Base-by-base conservation (phyloP, 2,888 invertebrate species). In the Allophyes oxyacanthae region DNA sequence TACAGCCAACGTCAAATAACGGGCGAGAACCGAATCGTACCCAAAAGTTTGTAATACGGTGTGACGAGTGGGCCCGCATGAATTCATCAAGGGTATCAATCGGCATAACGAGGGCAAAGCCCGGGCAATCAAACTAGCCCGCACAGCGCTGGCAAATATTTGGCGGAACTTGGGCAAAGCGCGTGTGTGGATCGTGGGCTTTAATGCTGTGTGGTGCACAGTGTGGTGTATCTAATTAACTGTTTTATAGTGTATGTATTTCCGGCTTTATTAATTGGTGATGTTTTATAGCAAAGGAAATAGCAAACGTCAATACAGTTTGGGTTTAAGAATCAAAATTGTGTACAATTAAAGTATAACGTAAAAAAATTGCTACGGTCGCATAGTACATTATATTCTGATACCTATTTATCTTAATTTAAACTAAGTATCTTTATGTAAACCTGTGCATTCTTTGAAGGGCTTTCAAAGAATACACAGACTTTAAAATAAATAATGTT, bases 81-180 rank as follows among this genome's bases (percentile, higher is more conserved):
- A 81, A 84, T 83, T 82, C 82, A 87, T 86, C 83, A 86, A 76
- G 78, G 74, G 77, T 82, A 85, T 87, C 87, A 84, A 84, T 85
- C 72, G 75, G 56, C 28, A 60, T 68, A 69, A 72, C 77, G 81
- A 71, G 86, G 81, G 81, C 82, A 33, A 26, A 76, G 77, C 77
- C 78, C 59, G 55, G 75, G 64, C 78, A 84, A 82, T 78, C 79
- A 78, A 83, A 84, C 86, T 83, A 83, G 77, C 81, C 79, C 73
- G 73, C 72, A 77, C 74, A 77, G 67, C 66, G 55, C 56, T 61
- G 52, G 52, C 80, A 81, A 83, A 83, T 82, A 84, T 85, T 82
- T 82, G 77, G 40, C 54, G 32, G 58, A 71, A 75, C 67, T 70
- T 68, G 48, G 55, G 59, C 37, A 33, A 37, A 58, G 50, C 48